Evolutionary conservation across 2,888 invertebrate species (phyloP), one percentile per base, ranked within the genome.

Genomic region (Drosophila diplacantha): DNA sequence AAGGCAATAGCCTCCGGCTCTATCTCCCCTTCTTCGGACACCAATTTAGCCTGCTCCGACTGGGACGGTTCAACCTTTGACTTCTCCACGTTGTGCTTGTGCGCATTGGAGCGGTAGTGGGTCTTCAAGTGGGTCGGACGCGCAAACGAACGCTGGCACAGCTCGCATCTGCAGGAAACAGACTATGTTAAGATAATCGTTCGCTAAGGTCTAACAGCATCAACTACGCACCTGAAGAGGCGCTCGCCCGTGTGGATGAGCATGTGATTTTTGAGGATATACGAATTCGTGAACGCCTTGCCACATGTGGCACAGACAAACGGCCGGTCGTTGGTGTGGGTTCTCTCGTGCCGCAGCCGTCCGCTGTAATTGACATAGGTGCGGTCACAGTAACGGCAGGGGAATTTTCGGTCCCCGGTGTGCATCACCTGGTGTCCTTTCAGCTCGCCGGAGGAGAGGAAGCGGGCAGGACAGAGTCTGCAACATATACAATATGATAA

Each of bases 121-220:
- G 87, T 88, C 37, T 85, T 84, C 11, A 87, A 57, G 35, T 87
- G 87, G 58, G 86, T 87, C 47, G 76, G 82, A 4, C 87, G 83
- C 8, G 86, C 85, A 60, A 87, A 87, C 0, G 88, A 86, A n/a
- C 88, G 86, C 54, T 85, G 83, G 49, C 87, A 87, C 34, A 85
- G 64, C 37, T 79, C 75, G 64, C 87, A 87, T 52, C 87, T 87
- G 50, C 9, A 22, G 3, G 18, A 16, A 18, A 4, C 35, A 9
- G 11, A 22, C 3, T 39, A 0, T 22, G n/a, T 22, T 5, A 1
- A 26, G 7, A 29, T 43, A 5, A 18, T 44, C 12, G n/a, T 43
- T 29, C 4, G 20, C 6, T 18, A 22, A 9, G 9, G n/a, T n/a
- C n/a, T n/a, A 18, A 12, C 1, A 7, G 9, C n/a, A 14, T 16